phyloP scores from a whole-genome alignment of 2,888 invertebrate species.

The Xestia xanthographa region DNA sequence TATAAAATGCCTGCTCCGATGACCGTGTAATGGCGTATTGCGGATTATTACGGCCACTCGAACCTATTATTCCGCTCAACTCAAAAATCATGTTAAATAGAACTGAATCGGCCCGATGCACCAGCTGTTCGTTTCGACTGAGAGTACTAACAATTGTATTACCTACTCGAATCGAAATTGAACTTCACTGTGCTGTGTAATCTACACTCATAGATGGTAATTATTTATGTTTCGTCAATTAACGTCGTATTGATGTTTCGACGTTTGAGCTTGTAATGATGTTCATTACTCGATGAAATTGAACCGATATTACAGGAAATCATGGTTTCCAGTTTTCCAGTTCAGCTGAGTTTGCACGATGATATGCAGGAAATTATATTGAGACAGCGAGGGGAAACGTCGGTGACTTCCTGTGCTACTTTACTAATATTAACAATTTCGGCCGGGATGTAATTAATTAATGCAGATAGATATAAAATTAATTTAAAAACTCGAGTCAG shows the following conservation, averaged over 20 bases:
- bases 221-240: slow-evolving; percentile 47
- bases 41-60: slow-evolving; percentile 63
- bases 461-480: slow-evolving; percentile 66
- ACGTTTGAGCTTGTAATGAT: slow-evolving; percentile 21
- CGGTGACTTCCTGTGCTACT: slow-evolving; percentile 43
- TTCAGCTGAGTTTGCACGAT: slow-evolving; percentile 30
- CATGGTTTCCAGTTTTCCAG: slow-evolving; percentile 24
- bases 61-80: slow-evolving; percentile 52
- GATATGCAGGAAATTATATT: slow-evolving; percentile 42
- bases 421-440: slow-evolving; percentile 53
- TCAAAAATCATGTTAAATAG: slow-evolving; percentile 61
- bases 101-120: slow-evolving; percentile 33
- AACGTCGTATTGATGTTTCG: slow-evolving; percentile 27
- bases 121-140: slow-evolving; percentile 28
- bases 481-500: slow-evolving; percentile 69
- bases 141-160: slow-evolving; percentile 40
- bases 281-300: slow-evolving; percentile 30
- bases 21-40: slow-evolving; percentile 66
- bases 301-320: slow-evolving; percentile 21
- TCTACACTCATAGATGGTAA: slow-evolving; percentile 28
- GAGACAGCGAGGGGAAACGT: slow-evolving; percentile 28
- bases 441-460: slow-evolving; percentile 63
- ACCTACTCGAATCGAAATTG: slow-evolving; percentile 32
- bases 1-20: slow-evolving; percentile 72
- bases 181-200: slow-evolving; percentile 33